Evolutionary conservation across 2,888 invertebrate species (phyloP).

Genomic region (Tipula helvola): DNA sequence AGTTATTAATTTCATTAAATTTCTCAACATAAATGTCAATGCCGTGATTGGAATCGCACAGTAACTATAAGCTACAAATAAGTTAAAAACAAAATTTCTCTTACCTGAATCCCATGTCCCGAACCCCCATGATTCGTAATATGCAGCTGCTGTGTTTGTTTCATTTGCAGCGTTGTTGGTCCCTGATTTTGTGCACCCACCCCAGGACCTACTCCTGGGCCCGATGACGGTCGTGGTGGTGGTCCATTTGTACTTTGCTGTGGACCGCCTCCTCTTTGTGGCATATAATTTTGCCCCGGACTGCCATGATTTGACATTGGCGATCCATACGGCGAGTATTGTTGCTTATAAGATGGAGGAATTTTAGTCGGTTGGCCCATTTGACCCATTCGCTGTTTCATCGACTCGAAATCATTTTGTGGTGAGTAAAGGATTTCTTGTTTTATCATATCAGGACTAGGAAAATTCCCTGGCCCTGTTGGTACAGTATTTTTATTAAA

Average conservation of each 20-base stretch:
- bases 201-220: conserved; percentile 34
- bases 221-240: conserved; percentile 34
- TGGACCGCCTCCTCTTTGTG: conserved; percentile 24
- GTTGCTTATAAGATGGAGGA: conserved; percentile 28
- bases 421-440: conserved; percentile 41
- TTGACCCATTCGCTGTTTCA: conserved; percentile 25
- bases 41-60: not conserved
- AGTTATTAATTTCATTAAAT: too few relatives aligned
- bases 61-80: not conserved
- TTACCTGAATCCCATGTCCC: conserved; percentile 66
- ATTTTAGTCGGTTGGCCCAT: conserved; percentile 29
- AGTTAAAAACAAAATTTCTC: conserved; percentile 21
- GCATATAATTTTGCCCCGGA: conserved; percentile 30
- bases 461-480: conserved; percentile 22
- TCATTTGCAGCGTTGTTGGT: conserved; percentile 61
- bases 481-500: not conserved
- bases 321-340: conserved; percentile 55
- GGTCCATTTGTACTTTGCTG: conserved; percentile 38
- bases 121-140: conserved; percentile 66
- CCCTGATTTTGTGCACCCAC: conserved; percentile 22
- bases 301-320: conserved; percentile 46
- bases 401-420: conserved; percentile 34
- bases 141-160: conserved; percentile 79
- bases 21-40: too few relatives aligned
- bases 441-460: conserved; percentile 26